Evolutionary conservation across 2,113 vertebrate genomes (phyloP), one percentile per base, ranked within the genome.

Genomic region (Anser brachyrhynchus): DNA sequence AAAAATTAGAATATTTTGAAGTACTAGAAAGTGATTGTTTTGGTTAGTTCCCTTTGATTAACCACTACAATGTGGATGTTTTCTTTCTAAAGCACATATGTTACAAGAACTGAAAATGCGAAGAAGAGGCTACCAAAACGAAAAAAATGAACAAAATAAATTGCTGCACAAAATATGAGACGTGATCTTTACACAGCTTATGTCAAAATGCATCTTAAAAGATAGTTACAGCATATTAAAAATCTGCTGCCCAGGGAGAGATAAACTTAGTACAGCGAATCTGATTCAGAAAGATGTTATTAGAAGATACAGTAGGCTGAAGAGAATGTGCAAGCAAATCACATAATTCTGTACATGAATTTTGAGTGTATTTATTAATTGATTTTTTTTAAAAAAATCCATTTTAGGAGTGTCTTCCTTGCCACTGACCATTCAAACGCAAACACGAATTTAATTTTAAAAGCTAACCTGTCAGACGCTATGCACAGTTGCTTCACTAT

Each of bases 1-100:
- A 98, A 98, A 98, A 98, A 98, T 98, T 98, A 98, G 97, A 98
- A 98, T 97, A 97, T 97, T 97, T 93, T 97, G 93, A 98, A 97
- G 97, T 96, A 95, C 95, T 85, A 93, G 96, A 97, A 98, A 98
- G 97, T 98, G 97, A 97, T 98, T 97, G 97, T 98, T 98, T 97
- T 97, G 96, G 96, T 97, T 98, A 94, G 96, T 98, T 98, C 94
- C 96, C 96, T 92, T 95, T 98, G 95, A 97, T 98, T 98, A 98
- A 97, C 96, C 90, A 90, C 97, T 96, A 88, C 95, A 94, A 92
- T 87, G 84, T 90, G 95, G 96, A 97, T 92, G 88, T 8, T 2
- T 71, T 95, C 90, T 97, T 97, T 93, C 84, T 90, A 87, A 97
- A 98, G 94, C 93, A 86, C 44, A 7, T 65, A 84, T 87, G 89